A percentile compares a stretch with the other conserved stretches of the same genome.
phyloP scores from a whole-genome alignment of 2,113 vertebrate genomes.

The Thamnophis sirtalis region DNA sequence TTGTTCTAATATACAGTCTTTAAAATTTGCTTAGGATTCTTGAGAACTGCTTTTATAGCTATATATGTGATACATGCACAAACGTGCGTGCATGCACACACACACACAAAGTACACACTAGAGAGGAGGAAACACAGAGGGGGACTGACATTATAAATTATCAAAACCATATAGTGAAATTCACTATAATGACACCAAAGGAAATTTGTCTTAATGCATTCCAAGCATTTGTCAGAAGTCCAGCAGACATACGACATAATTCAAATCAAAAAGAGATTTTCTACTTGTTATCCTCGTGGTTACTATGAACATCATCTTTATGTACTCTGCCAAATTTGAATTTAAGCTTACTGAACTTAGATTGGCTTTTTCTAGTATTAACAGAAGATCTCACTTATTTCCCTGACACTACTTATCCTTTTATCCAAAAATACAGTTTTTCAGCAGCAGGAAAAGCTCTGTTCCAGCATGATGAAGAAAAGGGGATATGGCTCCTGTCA shows the following conservation, averaged over 20 bases:
- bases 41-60: neutral
- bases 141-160: slow-evolving; percentile 24
- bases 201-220: neutral
- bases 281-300: slow-evolving; percentile 4
- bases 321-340: slow-evolving; percentile 69
- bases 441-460: slow-evolving; percentile 39
- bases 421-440: slow-evolving; percentile 53
- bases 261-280: slow-evolving; percentile 1
- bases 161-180: slow-evolving; percentile 36
- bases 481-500: slow-evolving; percentile 18
- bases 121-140: neutral
- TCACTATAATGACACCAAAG: slow-evolving; percentile 31
- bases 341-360: slow-evolving; percentile 65
- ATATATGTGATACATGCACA: no score
- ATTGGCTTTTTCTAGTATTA: slow-evolving; percentile 63
- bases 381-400: slow-evolving; percentile 53
- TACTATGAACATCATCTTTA: slow-evolving; percentile 48
- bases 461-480: slow-evolving; percentile 38
- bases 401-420: slow-evolving; percentile 46
- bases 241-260: slow-evolving; percentile 25
- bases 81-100: fast-evolving
- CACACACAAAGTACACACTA: neutral
- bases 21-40: slow-evolving; percentile 22
- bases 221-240: slow-evolving; percentile 3
- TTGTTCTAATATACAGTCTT: neutral